A percentile compares a stretch with the other conserved stretches of the same genome.
Evolutionary conservation across 2,113 vertebrate species (phyloP).

Genomic region (Bungarus multicinctus): DNA sequence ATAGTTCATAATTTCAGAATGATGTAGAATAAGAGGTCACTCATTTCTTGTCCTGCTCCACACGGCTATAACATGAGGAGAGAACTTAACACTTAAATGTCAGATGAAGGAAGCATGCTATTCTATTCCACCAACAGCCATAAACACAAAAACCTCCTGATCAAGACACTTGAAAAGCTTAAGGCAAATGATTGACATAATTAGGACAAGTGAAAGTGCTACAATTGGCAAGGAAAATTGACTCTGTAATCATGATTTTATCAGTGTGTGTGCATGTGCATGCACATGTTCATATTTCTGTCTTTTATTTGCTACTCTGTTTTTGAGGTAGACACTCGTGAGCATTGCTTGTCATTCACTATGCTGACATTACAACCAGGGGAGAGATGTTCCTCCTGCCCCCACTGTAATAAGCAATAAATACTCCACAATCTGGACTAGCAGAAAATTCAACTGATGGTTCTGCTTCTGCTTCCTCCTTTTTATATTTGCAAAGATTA

Average conservation of each 20-base stretch:
- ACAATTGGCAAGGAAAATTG: conserved; percentile 26
- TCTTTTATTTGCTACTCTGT: conserved; percentile 27
- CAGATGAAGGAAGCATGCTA: neutral
- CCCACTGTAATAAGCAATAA: neutral
- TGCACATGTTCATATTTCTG: conserved; percentile 8
- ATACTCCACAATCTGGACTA: conserved; percentile 16
- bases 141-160: neutral
- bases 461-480: neutral
- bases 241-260: conserved; percentile 9
- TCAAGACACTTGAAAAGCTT: conserved; percentile 19
- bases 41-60: neutral
- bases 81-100: neutral
- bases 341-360: neutral
- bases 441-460: conserved; percentile 23
- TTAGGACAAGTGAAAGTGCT: conserved; percentile 44
- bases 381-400: neutral
- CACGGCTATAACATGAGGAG: neutral
- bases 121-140: conserved; percentile 15
- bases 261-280: neutral
- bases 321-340: conserved; percentile 25
- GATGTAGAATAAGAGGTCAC: neutral
- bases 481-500: conserved; percentile 28
- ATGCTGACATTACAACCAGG: neutral
- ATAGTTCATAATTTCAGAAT: too few relatives aligned
- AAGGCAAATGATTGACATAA: conserved; percentile 14